Conservation (phyloP, 37 sponge, comb jelly and placozoan species). For the Aplysina aerophoba region DNA sequence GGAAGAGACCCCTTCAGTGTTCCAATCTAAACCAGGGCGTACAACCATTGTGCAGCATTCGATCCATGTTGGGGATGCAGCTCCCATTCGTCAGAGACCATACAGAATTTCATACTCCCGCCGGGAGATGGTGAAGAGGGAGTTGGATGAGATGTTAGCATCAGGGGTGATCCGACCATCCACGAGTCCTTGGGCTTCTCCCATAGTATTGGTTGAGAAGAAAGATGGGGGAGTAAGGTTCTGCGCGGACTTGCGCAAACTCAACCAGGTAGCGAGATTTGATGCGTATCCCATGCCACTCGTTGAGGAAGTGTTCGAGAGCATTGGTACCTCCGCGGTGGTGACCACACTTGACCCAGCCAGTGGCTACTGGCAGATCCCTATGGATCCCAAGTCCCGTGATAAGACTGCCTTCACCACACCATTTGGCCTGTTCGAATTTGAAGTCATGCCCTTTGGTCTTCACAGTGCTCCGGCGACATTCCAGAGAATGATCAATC, state of each 20-base stretch:
- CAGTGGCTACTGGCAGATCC: conserved; percentile 27
- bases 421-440: conserved; percentile 18
- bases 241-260: neutral
- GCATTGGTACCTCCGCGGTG: neutral
- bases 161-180: conserved; percentile 11
- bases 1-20: conserved; percentile 9
- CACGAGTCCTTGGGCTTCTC: conserved; percentile 35
- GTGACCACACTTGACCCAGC: conserved; percentile 28
- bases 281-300: conserved; percentile 34
- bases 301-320: neutral
- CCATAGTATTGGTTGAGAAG: conserved; percentile 15
- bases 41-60: conserved; percentile 6
- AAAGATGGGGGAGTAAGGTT: conserved; percentile 2
- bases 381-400: neutral
- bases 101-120: conserved; percentile 22
- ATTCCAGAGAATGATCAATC: conserved; percentile 5
- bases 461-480: conserved; percentile 16
- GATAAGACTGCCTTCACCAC: conserved; percentile 23
- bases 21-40: neutral
- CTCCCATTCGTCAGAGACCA: conserved; percentile 31
- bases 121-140: conserved; percentile 30
- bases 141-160: conserved; percentile 19
- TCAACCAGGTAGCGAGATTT: conserved; percentile 19
- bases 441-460: conserved; percentile 31
- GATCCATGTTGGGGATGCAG: conserved; percentile 14